A percentile compares a stretch with the other conserved stretches of the same genome.
Evolutionary conservation across 1,140 invertebrate species (phyloP).

Genomic region (Mylabris phalerata): DNA sequence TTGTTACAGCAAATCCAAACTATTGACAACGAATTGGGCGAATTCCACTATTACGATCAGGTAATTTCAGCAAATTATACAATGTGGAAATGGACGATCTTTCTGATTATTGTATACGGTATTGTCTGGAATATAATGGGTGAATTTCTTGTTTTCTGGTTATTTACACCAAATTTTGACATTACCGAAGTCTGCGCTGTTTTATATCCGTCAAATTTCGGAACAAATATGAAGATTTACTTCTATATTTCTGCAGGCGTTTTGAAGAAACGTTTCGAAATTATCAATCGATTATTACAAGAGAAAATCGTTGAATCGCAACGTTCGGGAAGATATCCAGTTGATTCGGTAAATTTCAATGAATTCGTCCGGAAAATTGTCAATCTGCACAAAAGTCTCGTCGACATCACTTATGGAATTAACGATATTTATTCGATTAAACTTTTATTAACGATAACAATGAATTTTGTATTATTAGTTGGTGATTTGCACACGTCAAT

Average conservation of each 20-base stretch:
- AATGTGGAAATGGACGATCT: too few species aligned
- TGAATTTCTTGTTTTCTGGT: too few species aligned
- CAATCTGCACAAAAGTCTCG: slow-evolving; percentile 1
- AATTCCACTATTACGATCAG: too few species aligned
- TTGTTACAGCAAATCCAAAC: too few species aligned
- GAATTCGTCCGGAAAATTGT: slow-evolving; percentile 1
- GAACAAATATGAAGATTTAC: background rate
- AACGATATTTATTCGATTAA: slow-evolving; percentile 13
- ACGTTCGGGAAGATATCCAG: slow-evolving; percentile 7
- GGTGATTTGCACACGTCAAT: slow-evolving; percentile 11
- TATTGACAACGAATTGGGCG: too few species aligned
- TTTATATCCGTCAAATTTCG: background rate
- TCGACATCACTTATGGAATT: slow-evolving; percentile 2
- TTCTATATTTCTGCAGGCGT: background rate
- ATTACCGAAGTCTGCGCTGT: too few species aligned
- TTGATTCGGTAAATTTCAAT: background rate
- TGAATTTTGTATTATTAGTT: slow-evolving; percentile 9
- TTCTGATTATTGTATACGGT: too few species aligned
- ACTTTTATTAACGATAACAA: slow-evolving; percentile 3
- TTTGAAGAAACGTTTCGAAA: slow-evolving; percentile 9
- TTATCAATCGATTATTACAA: slow-evolving; percentile 7
- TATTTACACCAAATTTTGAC: too few species aligned
- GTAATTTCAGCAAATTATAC: too few species aligned
- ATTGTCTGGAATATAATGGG: too few species aligned
- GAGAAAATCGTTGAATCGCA: slow-evolving; percentile 8